These are phyloP conservation scores for Distichodus sexfasciatus DNA, from an alignment of 2,797 vertebrate species.

Conservation along the genomic window DNA sequence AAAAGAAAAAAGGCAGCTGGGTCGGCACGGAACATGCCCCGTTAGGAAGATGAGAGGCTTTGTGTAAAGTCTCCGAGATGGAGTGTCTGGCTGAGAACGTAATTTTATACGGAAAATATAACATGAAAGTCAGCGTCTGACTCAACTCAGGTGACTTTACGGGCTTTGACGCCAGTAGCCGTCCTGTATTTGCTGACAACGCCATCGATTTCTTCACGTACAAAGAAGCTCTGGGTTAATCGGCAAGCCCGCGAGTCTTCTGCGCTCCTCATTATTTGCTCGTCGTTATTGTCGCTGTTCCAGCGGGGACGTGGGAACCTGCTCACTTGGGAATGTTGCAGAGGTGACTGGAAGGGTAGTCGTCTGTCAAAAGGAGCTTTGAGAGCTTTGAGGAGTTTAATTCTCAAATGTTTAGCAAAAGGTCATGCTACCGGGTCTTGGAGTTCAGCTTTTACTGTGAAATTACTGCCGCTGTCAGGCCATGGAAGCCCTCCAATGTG, in stretches of 20 bases:
- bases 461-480: neutral
- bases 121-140: neutral
- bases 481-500: neutral
- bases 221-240: constrained; percentile 32
- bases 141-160: constrained; percentile 4
- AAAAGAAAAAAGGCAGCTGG: neutral
- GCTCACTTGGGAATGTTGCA: constrained; percentile 6
- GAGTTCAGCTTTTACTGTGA: neutral
- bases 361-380: neutral
- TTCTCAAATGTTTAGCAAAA: neutral
- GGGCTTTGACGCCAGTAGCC: too few species aligned
- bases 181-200: constrained; percentile 32
- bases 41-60: neutral
- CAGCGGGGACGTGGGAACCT: constrained; percentile 8
- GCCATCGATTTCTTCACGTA: constrained; percentile 30
- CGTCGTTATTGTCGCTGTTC: neutral
- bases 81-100: too few species aligned
- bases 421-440: neutral
- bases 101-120: too few species aligned
- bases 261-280: constrained; percentile 23
- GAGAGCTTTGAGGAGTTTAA: neutral
- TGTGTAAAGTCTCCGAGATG: neutral
- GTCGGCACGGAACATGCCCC: constrained; percentile 4
- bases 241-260: constrained; percentile 20
- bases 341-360: constrained; percentile 1